These are phyloP conservation scores for Phalacrocorax brasilianus DNA, from an alignment of 2,113 vertebrate species.

Conservation along the genomic window DNA sequence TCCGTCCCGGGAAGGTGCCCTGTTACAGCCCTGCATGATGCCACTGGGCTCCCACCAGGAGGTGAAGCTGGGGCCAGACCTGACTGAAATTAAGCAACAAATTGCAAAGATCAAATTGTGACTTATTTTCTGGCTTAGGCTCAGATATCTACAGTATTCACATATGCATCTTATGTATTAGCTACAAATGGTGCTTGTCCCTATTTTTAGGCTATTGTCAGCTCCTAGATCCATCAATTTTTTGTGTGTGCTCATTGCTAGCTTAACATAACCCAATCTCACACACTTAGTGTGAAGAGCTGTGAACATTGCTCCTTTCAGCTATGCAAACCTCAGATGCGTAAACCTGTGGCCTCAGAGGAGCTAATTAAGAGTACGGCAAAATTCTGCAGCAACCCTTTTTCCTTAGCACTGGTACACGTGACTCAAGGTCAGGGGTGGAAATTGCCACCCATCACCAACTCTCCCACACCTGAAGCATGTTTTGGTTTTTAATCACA, in stretches of 20 bases:
- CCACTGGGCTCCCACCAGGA: neutral
- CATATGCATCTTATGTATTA: neutral
- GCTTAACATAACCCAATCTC: neutral
- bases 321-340: neutral
- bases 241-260: neutral
- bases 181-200: neutral
- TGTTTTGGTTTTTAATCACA: neutral
- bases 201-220: neutral
- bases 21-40: neutral
- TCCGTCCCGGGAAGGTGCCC: neutral
- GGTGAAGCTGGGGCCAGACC: neutral
- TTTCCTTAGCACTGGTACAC: neutral
- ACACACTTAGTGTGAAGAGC: neutral
- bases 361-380: neutral
- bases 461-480: neutral
- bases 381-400: neutral
- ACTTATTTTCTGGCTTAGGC: neutral
- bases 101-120: neutral
- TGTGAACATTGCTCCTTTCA: neutral
- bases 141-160: neutral
- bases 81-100: neutral
- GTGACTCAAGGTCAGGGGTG: neutral
- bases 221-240: neutral
- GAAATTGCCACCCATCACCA: neutral
- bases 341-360: constrained; percentile 13